Evolutionary conservation across 2,113 vertebrate species (phyloP).

Genomic region (Talpa occidentalis): DNA sequence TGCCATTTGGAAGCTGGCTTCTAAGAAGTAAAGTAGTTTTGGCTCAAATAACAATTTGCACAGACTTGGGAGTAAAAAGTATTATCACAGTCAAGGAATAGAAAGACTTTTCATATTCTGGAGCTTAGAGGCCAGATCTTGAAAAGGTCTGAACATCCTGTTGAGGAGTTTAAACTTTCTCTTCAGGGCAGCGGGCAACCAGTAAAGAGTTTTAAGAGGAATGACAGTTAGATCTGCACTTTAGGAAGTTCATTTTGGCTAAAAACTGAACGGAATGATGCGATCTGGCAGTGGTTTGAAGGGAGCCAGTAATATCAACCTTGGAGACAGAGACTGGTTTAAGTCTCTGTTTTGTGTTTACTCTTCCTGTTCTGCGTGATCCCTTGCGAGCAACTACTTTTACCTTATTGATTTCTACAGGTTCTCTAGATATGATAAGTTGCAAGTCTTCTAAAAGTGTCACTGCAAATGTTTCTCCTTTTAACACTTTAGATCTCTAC

Average conservation of each 20-base stretch:
- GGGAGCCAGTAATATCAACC: not conserved
- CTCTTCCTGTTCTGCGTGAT: not conserved
- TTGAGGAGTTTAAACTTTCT: not conserved
- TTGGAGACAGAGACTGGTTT: not conserved
- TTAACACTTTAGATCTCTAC: not conserved
- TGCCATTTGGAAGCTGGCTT: slow-evolving; percentile 19
- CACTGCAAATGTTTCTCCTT: not conserved
- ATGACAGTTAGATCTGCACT: not conserved
- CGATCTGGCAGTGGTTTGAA: not conserved
- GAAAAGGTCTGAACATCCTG: not conserved
- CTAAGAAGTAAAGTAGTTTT: not conserved
- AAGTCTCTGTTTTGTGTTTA: not conserved
- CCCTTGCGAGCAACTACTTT: not conserved
- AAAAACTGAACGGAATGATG: not conserved
- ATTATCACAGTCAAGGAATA: not conserved
- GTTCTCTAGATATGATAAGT: not conserved
- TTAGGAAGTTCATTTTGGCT: slow-evolving; percentile 13
- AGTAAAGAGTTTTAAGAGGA: not conserved
- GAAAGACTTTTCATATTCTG: not conserved
- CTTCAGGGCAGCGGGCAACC: not conserved
- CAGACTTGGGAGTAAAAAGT: not conserved
- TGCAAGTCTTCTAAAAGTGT: not conserved
- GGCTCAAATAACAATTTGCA: not conserved
- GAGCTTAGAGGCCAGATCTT: not conserved
- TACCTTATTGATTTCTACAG: not conserved